Conservation (phyloP, 2,888 invertebrate species). For the Asteroscopus sphinx region DNA sequence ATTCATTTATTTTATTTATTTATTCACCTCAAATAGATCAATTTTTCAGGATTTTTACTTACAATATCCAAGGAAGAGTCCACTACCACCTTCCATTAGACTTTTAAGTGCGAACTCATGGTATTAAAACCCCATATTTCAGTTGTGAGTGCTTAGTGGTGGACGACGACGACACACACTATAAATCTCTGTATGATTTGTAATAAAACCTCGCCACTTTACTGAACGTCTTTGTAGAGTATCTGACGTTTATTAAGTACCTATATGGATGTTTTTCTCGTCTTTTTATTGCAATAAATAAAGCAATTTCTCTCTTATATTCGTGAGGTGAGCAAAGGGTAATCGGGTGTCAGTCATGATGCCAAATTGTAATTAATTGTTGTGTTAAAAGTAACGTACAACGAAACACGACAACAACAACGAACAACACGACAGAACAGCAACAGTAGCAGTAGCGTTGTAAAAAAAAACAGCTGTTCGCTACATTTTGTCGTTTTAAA, state of each 20-base stretch:
- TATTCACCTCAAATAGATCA: too few species aligned
- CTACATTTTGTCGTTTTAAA: too few species aligned
- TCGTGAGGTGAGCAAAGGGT: constrained; percentile 49
- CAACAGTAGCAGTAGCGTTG: too few species aligned
- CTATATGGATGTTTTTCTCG: constrained; percentile 34
- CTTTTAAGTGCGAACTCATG: constrained; percentile 47
- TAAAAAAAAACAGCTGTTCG: too few species aligned
- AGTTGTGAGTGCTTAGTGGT: constrained; percentile 66
- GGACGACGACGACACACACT: constrained; percentile 67
- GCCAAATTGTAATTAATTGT: constrained; percentile 40
- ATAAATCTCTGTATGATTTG: constrained; percentile 75
- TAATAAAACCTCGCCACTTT: constrained; percentile 68
- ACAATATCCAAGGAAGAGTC: not conserved
- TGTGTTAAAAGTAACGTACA: constrained; percentile 14
- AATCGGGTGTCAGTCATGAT: constrained; percentile 51
- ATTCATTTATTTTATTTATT: not conserved
- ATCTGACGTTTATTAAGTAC: constrained; percentile 51
- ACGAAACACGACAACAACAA: too few species aligned
- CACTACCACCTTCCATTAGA: constrained; percentile 30
- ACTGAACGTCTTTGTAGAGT: constrained; percentile 54
- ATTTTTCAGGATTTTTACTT: not conserved
- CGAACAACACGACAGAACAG: too few species aligned
- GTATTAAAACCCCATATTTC: constrained; percentile 68
- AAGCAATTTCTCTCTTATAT: constrained; percentile 42
- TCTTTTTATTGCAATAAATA: constrained; percentile 48